These are phyloP conservation scores for Drosophila athabasca DNA, from an alignment of 1,140 invertebrate species.

Conservation along the genomic window DNA sequence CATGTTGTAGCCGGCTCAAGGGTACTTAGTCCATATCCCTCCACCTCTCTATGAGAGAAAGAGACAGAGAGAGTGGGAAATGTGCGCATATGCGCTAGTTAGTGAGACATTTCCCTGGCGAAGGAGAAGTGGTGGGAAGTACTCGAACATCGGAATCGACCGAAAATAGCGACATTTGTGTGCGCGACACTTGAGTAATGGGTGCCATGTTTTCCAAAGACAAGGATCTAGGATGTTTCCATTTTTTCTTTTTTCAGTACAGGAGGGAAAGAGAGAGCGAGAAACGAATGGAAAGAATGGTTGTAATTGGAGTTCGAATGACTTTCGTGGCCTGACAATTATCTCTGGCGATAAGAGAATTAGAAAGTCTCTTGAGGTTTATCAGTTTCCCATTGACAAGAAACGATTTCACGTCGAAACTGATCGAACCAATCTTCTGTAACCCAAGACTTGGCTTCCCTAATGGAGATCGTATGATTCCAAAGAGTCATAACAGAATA, in stretches of 20 bases:
- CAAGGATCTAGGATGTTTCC: conserved; percentile 55
- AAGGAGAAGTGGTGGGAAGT: conserved; percentile 63
- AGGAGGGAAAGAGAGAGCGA: conserved; percentile 8
- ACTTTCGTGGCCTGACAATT: conserved; percentile 45
- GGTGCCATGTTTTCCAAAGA: conserved; percentile 59
- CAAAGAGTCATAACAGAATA: no score
- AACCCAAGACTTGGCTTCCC: background rate
- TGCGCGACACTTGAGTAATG: conserved; percentile 52
- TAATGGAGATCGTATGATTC: background rate
- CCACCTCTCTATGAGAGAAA: background rate
- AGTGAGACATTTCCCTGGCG: conserved; percentile 63
- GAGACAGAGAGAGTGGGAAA: conserved; percentile 45
- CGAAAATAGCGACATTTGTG: conserved; percentile 81
- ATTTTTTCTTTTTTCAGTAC: conserved; percentile 28
- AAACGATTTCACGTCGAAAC: background rate
- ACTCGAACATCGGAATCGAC: conserved; percentile 43
- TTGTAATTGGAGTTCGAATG: conserved; percentile 65
- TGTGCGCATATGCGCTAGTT: conserved; percentile 81
- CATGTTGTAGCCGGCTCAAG: conserved; percentile 72
- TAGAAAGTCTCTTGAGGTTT: conserved; percentile 29
- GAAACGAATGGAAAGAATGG: conserved; percentile 1
- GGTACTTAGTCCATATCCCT: conserved; percentile 56
- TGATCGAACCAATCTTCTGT: background rate
- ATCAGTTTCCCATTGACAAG: conserved; percentile 26
- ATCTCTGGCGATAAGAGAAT: conserved; percentile 40